phyloP scores from a whole-genome alignment of 2,888 invertebrate species.

The Vandiemenella viatica region DNA sequence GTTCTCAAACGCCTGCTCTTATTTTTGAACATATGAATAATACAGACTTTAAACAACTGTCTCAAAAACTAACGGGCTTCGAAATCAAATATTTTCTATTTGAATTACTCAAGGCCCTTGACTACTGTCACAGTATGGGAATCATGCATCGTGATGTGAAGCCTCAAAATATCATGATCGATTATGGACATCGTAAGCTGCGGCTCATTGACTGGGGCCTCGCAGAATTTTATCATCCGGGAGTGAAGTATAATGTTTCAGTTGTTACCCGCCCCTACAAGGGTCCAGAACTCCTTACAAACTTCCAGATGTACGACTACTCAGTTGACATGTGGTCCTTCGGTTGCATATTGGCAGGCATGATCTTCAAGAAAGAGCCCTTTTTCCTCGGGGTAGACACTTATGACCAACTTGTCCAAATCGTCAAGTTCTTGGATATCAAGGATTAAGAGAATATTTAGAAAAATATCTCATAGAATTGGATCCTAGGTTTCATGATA shows the following conservation, averaged over 20 bases:
- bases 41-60: slow-evolving; percentile 99
- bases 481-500: slow-evolving; percentile 98
- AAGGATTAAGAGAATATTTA: slow-evolving; percentile 97
- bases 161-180: slow-evolving; percentile 99
- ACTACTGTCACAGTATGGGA: slow-evolving; percentile 99
- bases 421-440: slow-evolving; percentile 98
- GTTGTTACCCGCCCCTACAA: slow-evolving; percentile 99
- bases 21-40: slow-evolving; percentile 99
- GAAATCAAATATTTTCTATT: slow-evolving; percentile 99
- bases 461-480: slow-evolving; percentile 99
- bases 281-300: slow-evolving; percentile 95
- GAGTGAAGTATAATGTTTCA: slow-evolving; percentile 98
- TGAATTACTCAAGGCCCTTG: slow-evolving; percentile 94
- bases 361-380: slow-evolving; percentile 99
- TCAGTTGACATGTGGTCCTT: slow-evolving; percentile 99
- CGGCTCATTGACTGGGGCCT: slow-evolving; percentile 99
- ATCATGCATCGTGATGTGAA: slow-evolving; percentile 99
- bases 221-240: slow-evolving; percentile 99
- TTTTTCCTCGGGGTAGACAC: slow-evolving; percentile 99
- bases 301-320: slow-evolving; percentile 99
- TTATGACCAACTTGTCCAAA: slow-evolving; percentile 97
- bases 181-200: slow-evolving; percentile 96
- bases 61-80: slow-evolving; percentile 97
- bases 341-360: slow-evolving; percentile 99
- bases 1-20: slow-evolving; percentile 94